Conservation (phyloP, 2,888 invertebrate species). For the Anthophora plumipes region DNA sequence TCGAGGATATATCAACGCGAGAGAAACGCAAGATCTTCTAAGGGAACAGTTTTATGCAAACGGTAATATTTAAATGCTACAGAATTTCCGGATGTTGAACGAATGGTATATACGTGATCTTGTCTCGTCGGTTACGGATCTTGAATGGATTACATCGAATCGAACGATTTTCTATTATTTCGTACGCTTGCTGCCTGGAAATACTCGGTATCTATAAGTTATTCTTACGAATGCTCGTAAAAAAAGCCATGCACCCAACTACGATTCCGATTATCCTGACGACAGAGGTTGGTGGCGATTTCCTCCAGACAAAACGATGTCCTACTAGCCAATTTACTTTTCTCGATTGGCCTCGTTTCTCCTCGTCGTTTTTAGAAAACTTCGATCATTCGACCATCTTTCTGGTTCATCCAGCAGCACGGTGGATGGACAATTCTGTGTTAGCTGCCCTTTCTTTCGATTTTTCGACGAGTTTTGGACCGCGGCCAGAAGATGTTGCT, state of each 20-base stretch:
- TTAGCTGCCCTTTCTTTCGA: background rate
- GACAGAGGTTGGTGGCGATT: background rate
- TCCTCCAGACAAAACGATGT: background rate
- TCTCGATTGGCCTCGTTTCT: background rate
- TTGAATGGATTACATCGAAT: background rate
- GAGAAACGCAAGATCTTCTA: background rate
- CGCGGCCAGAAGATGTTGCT: background rate
- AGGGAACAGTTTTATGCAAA: background rate
- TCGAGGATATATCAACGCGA: background rate
- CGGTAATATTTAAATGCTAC: constrained; percentile 13
- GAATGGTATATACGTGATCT: too few species aligned
- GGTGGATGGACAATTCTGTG: too few species aligned
- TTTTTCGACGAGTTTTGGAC: background rate
- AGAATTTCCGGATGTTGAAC: background rate
- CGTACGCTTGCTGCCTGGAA: too few species aligned
- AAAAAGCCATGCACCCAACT: constrained; percentile 1
- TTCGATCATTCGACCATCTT: background rate
- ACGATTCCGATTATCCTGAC: constrained; percentile 17
- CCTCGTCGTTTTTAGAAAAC: too few species aligned
- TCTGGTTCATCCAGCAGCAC: background rate
- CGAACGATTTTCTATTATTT: background rate
- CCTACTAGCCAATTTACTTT: background rate
- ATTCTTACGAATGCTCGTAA: constrained; percentile 15
- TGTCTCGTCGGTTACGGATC: too few species aligned
- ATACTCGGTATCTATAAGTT: too few species aligned